Base-by-base conservation (phyloP, 2,888 invertebrate genomes). In the Leucoptera coffeella region DNA sequence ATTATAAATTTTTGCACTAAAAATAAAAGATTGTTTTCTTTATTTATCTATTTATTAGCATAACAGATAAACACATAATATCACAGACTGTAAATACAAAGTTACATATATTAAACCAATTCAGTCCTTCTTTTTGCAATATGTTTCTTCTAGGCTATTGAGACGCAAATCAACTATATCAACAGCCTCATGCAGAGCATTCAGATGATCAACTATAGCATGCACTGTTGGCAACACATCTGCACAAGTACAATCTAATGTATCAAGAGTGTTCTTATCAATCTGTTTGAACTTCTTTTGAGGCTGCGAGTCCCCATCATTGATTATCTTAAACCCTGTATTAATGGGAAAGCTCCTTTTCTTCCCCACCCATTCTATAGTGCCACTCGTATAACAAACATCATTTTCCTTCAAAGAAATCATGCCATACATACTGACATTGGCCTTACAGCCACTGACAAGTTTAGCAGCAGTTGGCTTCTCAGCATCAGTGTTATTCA, bases 161-260 rank as follows among this genome's bases (percentile, higher is more conserved):
- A 78, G 49, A 33, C 76, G 55, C 37, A 75, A 47, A 37, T 76
- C 75, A 26, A 78, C 56, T 28, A 73, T 38, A 35, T 67, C 58
- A n/a, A 77, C 58, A 23, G 73, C 74, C 40, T 74, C 67, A 40
- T 73, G 71, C 7, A 77, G 47, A 9, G 69, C 69, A 50, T 73
- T 72, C 25, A 78, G 50, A 45, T 77, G 74, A 32, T 73, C 67
- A 31, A 67, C 67, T 37, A 77, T 61, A 22, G 64, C 64, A 58
- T 71, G 62, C 2, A 75, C 59, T 31, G 67, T 67, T 22, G 69
- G 67, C 29, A 69, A 36, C 12, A 67, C 53, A 48, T 65, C 56
- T 27, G 55, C 56, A 53, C 64, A 64, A 30, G 61, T 51, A 50
- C 64, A 64, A 29, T 54, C 54, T 21, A 45, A 35, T 35, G 38